These are phyloP conservation scores for Pollachius pollachius DNA, from an alignment of 2,113 vertebrate species.

Conservation along the genomic window DNA sequence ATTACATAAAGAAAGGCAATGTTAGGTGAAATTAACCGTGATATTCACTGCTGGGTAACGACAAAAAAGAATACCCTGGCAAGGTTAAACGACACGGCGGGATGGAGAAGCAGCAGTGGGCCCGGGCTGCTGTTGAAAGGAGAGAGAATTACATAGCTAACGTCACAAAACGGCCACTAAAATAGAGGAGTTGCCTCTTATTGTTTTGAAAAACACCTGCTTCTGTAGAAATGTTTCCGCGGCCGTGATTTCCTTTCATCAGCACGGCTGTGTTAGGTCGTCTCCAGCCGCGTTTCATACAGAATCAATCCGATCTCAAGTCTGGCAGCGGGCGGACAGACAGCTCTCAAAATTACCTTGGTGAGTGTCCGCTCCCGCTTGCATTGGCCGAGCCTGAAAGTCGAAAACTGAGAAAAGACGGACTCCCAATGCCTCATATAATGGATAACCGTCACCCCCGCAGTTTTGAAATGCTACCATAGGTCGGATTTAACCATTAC, in stretches of 20 bases:
- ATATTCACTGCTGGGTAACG: slow-evolving; percentile 61
- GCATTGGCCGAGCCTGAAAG: no score
- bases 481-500: no score
- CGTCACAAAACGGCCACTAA: slow-evolving; percentile 7
- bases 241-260: slow-evolving; percentile 46
- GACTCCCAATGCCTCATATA: slow-evolving; percentile 25
- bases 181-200: no score
- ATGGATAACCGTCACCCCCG: slow-evolving; percentile 40
- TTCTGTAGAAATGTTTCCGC: slow-evolving; percentile 43
- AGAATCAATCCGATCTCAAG: slow-evolving; percentile 42
- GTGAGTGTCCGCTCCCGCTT: slow-evolving; percentile 14
- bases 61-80: slow-evolving; percentile 44
- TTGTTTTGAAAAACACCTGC: slow-evolving; percentile 28
- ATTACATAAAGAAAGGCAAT: slow-evolving; percentile 68
- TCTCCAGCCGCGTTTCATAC: slow-evolving; percentile 27
- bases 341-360: slow-evolving; percentile 42
- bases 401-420: no score
- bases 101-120: slow-evolving; percentile 57
- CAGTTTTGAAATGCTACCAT: no score
- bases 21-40: slow-evolving; percentile 70
- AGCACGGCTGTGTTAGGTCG: slow-evolving; percentile 26
- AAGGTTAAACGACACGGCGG: slow-evolving; percentile 68
- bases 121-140: slow-evolving; percentile 43
- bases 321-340: slow-evolving; percentile 20
- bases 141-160: slow-evolving; percentile 43